Conservation (phyloP, 2,888 invertebrate genomes). For the Maniola hyperantus region DNA sequence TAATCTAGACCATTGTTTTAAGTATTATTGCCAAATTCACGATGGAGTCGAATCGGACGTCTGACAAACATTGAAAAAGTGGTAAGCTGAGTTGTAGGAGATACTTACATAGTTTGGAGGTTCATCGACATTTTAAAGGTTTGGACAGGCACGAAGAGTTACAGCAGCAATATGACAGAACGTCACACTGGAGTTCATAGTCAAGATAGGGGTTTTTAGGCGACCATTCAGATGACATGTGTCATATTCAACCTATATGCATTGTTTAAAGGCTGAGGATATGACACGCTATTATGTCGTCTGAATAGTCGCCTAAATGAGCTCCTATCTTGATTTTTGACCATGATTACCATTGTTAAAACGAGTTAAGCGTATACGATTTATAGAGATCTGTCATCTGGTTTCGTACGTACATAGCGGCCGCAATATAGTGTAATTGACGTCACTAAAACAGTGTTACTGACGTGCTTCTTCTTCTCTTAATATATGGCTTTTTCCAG, state of each 20-base stretch:
- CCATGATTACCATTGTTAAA: too few species aligned
- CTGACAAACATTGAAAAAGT: conserved; percentile 67
- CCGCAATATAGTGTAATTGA: too few species aligned
- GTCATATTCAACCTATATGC: too few species aligned
- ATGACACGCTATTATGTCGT: too few species aligned
- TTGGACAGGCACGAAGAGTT: not conserved
- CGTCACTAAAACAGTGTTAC: too few species aligned
- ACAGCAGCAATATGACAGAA: not conserved
- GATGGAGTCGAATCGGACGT: conserved; percentile 39
- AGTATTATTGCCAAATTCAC: conserved; percentile 30
- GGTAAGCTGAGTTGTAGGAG: conserved; percentile 41
- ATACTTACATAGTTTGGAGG: conserved; percentile 46
- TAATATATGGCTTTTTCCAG: too few species aligned
- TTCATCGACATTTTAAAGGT: conserved; percentile 61
- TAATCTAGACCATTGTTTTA: conserved; percentile 38
- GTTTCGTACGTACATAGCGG: not conserved
- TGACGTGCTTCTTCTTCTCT: too few species aligned
- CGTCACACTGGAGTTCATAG: not conserved
- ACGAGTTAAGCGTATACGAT: not conserved
- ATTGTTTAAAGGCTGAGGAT: too few species aligned
- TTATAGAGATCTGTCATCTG: not conserved
- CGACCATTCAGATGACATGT: too few species aligned
- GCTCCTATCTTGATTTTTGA: too few species aligned
- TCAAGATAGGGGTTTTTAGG: too few species aligned
- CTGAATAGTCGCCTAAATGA: too few species aligned